Conservation (phyloP, 2,113 vertebrate species). For the Cyprinodon tularosa region DNA sequence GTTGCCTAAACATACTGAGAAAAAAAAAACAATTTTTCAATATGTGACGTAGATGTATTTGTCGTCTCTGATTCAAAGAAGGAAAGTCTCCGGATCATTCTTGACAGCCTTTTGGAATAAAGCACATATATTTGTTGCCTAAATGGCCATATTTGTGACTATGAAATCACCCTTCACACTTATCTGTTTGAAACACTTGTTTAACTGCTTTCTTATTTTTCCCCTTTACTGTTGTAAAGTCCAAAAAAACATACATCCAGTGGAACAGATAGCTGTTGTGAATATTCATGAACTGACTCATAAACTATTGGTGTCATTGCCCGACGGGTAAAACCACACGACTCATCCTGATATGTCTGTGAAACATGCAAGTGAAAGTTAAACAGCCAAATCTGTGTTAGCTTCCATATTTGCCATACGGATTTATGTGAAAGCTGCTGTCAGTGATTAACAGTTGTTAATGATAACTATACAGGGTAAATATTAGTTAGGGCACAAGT, state of each 20-base stretch:
- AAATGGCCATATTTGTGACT: slow-evolving; percentile 66
- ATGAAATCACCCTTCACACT: slow-evolving; percentile 40
- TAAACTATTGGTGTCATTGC: slow-evolving; percentile 59
- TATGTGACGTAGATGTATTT: slow-evolving; percentile 65
- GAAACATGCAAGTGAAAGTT: slow-evolving; percentile 73
- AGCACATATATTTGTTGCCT: slow-evolving; percentile 69
- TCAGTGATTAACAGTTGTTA: slow-evolving; percentile 44
- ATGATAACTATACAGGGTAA: slow-evolving; percentile 68
- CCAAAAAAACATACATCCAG: slow-evolving; percentile 43
- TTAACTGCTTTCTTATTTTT: slow-evolving; percentile 36
- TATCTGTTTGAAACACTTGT: slow-evolving; percentile 39
- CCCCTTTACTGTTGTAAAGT: slow-evolving; percentile 64
- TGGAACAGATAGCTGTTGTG: slow-evolving; percentile 64
- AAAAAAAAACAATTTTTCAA: slow-evolving; percentile 76
- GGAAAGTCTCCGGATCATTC: slow-evolving; percentile 53
- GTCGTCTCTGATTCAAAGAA: slow-evolving; percentile 59
- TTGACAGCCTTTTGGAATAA: slow-evolving; percentile 61
- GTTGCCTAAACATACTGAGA: slow-evolving; percentile 71
- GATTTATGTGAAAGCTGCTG: slow-evolving; percentile 49
- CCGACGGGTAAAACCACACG: slow-evolving; percentile 57
- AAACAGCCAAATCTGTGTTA: slow-evolving; percentile 64
- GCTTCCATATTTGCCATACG: slow-evolving; percentile 63
- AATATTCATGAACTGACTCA: slow-evolving; percentile 65
- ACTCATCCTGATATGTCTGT: slow-evolving; percentile 69
- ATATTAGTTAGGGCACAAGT: slow-evolving; percentile 63